Evolutionary conservation across 1,140 invertebrate genomes (phyloP).

Genomic region (Drosophila obscura): DNA sequence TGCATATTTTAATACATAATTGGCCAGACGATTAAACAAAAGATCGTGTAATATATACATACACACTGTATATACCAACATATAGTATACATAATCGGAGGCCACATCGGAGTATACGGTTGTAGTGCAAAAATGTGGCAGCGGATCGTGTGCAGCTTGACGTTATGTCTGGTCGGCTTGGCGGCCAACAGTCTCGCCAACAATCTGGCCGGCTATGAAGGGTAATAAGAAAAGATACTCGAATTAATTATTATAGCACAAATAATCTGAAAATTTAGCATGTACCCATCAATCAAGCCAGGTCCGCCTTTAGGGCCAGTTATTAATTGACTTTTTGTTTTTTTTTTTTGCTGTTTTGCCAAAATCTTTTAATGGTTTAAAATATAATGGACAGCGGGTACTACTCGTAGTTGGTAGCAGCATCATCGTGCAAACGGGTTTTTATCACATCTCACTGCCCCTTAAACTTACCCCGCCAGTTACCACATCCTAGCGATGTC

Average conservation of each 20-base stretch:
- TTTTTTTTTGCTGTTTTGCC: constrained; percentile 14
- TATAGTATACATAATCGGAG: constrained; percentile 9
- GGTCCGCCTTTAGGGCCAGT: constrained; percentile 21
- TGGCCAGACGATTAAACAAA: constrained; percentile 24
- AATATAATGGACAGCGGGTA: constrained; percentile 4
- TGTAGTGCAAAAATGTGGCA: constrained; percentile 49
- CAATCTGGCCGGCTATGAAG: constrained; percentile 75
- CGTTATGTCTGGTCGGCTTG: constrained; percentile 58
- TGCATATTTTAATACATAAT: constrained; percentile 79
- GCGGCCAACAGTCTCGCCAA: constrained; percentile 46
- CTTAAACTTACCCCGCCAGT: background rate
- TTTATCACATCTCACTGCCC: background rate
- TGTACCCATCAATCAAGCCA: constrained; percentile 59
- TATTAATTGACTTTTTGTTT: constrained; percentile 33
- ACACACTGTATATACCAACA: background rate
- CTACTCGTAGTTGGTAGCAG: background rate
- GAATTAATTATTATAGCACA: constrained; percentile 47
- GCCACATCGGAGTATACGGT: background rate
- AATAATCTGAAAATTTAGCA: constrained; percentile 23
- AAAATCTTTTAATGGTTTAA: constrained; percentile 32
- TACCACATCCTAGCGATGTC: no score
- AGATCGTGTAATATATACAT: constrained; percentile 30
- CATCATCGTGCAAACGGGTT: background rate
- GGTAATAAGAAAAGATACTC: constrained; percentile 61
- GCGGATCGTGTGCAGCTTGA: constrained; percentile 72